phyloP scores from a whole-genome alignment of 2,113 vertebrate species.

The Ascaphus truei region DNA sequence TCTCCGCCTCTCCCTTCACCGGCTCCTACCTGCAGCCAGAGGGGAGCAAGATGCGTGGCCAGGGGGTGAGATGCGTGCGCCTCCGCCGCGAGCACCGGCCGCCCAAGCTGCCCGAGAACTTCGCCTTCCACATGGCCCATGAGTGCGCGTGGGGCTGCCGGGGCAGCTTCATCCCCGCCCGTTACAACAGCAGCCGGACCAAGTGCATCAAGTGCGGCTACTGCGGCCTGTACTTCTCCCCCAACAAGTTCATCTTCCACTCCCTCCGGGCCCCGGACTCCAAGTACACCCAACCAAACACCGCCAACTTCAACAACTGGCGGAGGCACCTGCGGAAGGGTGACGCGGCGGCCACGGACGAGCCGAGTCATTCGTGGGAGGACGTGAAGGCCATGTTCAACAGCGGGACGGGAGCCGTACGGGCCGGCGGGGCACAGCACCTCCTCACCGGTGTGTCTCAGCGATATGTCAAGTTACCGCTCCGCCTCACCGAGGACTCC shows the following conservation, averaged over 20 bases:
- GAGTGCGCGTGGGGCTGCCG: conserved; percentile 86
- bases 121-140: conserved; percentile 85
- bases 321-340: conserved; percentile 85
- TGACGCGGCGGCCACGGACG: conserved; percentile 75
- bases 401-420: conserved; percentile 82
- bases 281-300: conserved; percentile 86
- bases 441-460: conserved; percentile 83
- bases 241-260: conserved; percentile 91
- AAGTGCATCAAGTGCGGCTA: conserved; percentile 90
- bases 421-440: conserved; percentile 65
- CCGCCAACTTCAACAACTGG: conserved; percentile 91
- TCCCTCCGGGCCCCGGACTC: conserved; percentile 84
- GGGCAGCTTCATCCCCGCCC: conserved; percentile 83
- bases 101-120: conserved; percentile 85
- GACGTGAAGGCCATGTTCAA: conserved; percentile 98
- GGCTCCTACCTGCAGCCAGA: too few species aligned
- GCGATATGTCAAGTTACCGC: conserved; percentile 88
- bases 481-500: conserved; percentile 81
- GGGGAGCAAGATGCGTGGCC: too few species aligned
- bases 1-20: too few species aligned
- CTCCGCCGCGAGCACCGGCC: conserved; percentile 82
- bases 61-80: too few species aligned
- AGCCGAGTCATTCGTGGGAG: conserved; percentile 89
- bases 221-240: conserved; percentile 89
- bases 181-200: conserved; percentile 87